Conservation (phyloP, 2,888 invertebrate species). For the Perizoma flavofasciatum region DNA sequence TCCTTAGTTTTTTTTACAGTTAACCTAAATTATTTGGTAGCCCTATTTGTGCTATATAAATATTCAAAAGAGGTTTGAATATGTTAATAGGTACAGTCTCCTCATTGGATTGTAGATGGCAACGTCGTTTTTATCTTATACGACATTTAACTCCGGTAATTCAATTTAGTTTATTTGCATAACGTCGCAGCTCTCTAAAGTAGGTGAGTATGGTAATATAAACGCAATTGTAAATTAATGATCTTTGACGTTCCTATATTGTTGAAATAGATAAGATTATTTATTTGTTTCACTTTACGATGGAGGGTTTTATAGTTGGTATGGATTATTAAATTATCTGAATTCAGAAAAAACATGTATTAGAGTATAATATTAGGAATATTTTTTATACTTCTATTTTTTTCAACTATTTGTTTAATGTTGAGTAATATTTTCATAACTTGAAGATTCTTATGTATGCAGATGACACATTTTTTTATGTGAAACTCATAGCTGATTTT, state of each 20-base stretch:
- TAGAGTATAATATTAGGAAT: too few species aligned
- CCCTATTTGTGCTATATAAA: constrained; percentile 63
- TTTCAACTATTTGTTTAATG: too few species aligned
- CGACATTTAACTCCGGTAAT: constrained; percentile 84
- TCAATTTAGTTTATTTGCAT: constrained; percentile 83
- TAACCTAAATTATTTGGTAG: constrained; percentile 7
- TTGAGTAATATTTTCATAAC: too few species aligned
- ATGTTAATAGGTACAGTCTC: constrained; percentile 76
- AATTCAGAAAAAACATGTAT: too few species aligned
- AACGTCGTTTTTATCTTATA: constrained; percentile 83
- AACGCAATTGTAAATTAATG: constrained; percentile 45
- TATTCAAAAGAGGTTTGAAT: constrained; percentile 82
- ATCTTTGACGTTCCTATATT: constrained; percentile 43
- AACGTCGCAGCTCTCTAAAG: constrained; percentile 73
- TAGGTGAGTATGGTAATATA: constrained; percentile 79
- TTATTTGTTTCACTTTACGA: constrained; percentile 33
- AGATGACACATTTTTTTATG: too few species aligned
- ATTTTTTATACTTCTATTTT: too few species aligned
- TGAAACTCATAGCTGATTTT: too few species aligned
- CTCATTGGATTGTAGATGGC: constrained; percentile 83
- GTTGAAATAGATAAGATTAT: constrained; percentile 37
- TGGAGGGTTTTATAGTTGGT: too few species aligned
- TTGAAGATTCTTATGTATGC: too few species aligned
- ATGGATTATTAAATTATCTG: too few species aligned
- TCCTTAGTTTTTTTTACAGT: constrained; percentile 24